phyloP scores from a whole-genome alignment of 2,888 invertebrate genomes.

The Pachycephus smyrnensis region DNA sequence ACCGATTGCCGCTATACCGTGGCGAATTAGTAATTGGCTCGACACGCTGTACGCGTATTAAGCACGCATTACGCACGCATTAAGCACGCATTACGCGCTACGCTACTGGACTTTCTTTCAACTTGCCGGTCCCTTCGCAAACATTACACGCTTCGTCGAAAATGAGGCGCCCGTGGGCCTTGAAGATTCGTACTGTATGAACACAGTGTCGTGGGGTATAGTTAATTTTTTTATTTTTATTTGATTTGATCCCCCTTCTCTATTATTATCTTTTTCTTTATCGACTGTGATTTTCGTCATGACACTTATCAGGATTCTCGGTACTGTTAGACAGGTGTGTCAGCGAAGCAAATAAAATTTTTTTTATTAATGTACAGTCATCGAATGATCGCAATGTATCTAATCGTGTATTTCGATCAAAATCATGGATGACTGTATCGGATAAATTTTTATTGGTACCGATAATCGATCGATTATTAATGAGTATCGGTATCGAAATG shows the following conservation, averaged over 20 bases:
- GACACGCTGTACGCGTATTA: constrained; percentile 53
- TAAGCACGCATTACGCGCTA: constrained; percentile 51
- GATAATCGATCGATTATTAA: not conserved
- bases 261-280: no score
- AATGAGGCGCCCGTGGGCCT: not conserved
- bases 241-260: not conserved
- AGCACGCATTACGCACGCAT: constrained; percentile 53
- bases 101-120: constrained; percentile 40
- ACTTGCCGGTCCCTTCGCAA: constrained; percentile 7
- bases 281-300: no score
- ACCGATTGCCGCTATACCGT: constrained; percentile 52
- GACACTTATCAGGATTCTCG: no score
- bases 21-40: constrained; percentile 60
- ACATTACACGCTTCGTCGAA: constrained; percentile 1
- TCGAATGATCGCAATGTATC: not conserved
- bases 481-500: no score
- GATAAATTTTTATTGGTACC: no score
- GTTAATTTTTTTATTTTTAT: not conserved
- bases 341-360: not conserved
- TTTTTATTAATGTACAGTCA: not conserved
- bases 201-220: not conserved
- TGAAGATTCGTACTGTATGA: not conserved
- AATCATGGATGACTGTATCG: not conserved
- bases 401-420: not conserved
- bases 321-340: not conserved